A percentile compares a stretch with the other conserved stretches of the same genome.
Evolutionary conservation across 23 tunicate genomes (phyloP).

Genomic region (Phallusia fumigata): DNA sequence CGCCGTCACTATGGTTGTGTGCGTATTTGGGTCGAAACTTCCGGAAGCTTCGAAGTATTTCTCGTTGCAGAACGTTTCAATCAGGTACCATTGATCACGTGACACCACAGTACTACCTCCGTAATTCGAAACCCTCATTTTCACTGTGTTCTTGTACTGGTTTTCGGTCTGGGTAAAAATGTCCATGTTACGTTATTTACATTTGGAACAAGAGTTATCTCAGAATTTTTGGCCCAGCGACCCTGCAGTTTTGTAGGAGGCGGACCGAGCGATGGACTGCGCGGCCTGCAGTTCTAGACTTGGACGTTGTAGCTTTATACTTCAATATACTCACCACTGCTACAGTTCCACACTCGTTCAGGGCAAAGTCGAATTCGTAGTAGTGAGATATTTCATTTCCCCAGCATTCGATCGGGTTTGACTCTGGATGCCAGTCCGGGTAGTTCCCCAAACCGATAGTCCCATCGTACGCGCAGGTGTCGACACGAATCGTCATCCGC

Average conservation of each 20-base stretch:
- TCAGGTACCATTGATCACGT: background rate
- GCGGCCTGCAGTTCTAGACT: too few relatives aligned
- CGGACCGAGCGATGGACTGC: too few relatives aligned
- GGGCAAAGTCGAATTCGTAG: background rate
- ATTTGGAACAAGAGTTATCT: too few relatives aligned
- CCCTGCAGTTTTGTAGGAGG: too few relatives aligned
- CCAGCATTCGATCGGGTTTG: background rate
- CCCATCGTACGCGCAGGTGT: background rate
- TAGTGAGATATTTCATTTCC: background rate
- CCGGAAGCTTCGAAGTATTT: background rate
- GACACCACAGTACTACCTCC: background rate
- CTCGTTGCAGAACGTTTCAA: background rate
- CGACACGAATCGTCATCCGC: background rate
- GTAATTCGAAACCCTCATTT: background rate
- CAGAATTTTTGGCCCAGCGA: too few relatives aligned
- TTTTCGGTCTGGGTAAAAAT: too few relatives aligned
- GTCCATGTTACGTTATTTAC: too few relatives aligned
- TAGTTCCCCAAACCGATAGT: background rate
- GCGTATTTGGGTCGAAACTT: background rate
- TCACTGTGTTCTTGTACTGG: constrained; percentile 1
- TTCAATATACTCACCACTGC: background rate
- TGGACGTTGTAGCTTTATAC: too few relatives aligned
- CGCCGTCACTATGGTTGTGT: background rate
- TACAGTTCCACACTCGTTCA: background rate
- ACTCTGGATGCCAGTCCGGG: background rate